Conservation (phyloP, 2,797 vertebrate genomes). For the Propithecus perrieri region DNA sequence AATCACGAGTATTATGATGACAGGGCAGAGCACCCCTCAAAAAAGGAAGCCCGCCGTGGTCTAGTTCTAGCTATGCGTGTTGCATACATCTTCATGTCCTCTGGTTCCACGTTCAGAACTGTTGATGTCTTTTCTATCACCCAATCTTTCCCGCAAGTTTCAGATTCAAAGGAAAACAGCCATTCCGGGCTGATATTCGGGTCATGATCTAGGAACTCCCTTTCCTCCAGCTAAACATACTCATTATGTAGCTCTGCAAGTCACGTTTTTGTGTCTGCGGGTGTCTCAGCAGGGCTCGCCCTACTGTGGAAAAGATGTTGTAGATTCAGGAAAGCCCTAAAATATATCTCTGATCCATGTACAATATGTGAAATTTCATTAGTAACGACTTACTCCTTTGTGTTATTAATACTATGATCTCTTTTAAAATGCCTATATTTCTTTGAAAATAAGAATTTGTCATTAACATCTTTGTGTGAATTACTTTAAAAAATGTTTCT, state of each 20-base stretch:
- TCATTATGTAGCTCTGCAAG: background rate
- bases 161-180: background rate
- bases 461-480: constrained; percentile 5
- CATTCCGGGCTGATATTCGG: background rate
- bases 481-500: constrained; percentile 21
- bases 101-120: background rate
- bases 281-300: background rate
- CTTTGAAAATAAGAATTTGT: constrained; percentile 44
- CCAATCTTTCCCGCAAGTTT: background rate
- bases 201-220: background rate
- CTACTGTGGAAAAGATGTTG: background rate
- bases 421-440: background rate
- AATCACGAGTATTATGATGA: background rate
- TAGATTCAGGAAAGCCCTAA: background rate
- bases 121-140: background rate
- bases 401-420: background rate
- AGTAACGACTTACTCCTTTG: background rate
- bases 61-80: background rate
- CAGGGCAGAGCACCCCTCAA: background rate
- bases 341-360: background rate
- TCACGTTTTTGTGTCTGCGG: background rate
- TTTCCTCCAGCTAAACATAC: background rate
- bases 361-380: background rate
- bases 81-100: background rate
- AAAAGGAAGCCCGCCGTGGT: background rate